Evolutionary conservation across 2,888 invertebrate genomes (phyloP).

Genomic region (Pseudolycoriella hygida): DNA sequence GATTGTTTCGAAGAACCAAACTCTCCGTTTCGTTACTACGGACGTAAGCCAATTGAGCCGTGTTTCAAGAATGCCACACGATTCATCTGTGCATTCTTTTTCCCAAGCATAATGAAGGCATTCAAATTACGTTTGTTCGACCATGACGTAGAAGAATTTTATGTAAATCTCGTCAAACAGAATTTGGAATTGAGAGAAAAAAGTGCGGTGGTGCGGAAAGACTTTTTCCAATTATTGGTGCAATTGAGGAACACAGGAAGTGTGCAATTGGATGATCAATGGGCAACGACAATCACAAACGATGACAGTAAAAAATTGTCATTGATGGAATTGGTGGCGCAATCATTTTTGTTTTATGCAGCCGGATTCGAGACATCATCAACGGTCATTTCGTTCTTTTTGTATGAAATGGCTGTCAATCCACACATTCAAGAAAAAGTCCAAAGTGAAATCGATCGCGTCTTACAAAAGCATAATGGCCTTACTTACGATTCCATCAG

Average conservation of each 20-base stretch:
- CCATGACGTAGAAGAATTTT: slow-evolving; percentile 17
- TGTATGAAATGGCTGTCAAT: neutral
- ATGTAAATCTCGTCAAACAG: slow-evolving; percentile 18
- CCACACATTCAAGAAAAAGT: neutral
- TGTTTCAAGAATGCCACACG: slow-evolving; percentile 9
- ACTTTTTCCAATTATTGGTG: slow-evolving; percentile 22
- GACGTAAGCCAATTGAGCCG: slow-evolving; percentile 14
- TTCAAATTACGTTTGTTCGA: slow-evolving; percentile 12
- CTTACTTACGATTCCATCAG: neutral
- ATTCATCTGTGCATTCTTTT: slow-evolving; percentile 8
- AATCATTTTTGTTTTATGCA: slow-evolving; percentile 6
- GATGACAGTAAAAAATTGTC: no score
- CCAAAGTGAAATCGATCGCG: neutral
- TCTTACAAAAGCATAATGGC: neutral
- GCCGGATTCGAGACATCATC: slow-evolving; percentile 45
- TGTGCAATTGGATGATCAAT: slow-evolving; percentile 7
- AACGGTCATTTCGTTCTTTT: slow-evolving; percentile 16
- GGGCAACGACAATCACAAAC: slow-evolving; percentile 4
- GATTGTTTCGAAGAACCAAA: slow-evolving; percentile 15
- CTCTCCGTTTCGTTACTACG: slow-evolving; percentile 15
- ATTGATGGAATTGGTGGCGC: slow-evolving; percentile 5
- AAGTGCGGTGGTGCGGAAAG: slow-evolving; percentile 18
- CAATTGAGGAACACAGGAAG: slow-evolving; percentile 16
- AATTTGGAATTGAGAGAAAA: slow-evolving; percentile 18
- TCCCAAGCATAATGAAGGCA: slow-evolving; percentile 10